Evolutionary conservation across 1,140 invertebrate genomes (phyloP).

Genomic region (Drosophila kanapiae): DNA sequence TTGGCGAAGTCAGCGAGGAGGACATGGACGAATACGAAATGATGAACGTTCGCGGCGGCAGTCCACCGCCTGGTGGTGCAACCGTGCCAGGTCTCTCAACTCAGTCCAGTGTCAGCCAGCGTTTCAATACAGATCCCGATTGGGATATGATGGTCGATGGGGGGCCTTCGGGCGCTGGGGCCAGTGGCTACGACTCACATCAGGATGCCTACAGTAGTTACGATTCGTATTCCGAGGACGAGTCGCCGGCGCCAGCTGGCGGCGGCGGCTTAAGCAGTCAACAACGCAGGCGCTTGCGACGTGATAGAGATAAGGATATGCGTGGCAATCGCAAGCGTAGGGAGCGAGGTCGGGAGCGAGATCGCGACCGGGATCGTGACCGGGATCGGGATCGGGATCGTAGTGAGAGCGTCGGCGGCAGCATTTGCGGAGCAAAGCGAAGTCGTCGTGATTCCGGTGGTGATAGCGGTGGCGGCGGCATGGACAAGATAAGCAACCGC

Average conservation of each 20-base stretch:
- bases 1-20: constrained; percentile 40
- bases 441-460: constrained; percentile 58
- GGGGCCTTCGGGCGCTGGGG: constrained; percentile 21
- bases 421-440: constrained; percentile 60
- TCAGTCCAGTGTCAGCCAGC: constrained; percentile 2
- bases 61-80: constrained; percentile 86
- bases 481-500: constrained; percentile 87
- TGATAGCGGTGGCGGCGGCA: constrained; percentile 86
- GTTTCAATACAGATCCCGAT: constrained; percentile 21
- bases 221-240: constrained; percentile 85
- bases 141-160: constrained; percentile 45
- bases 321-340: constrained; percentile 59
- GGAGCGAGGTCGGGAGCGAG: constrained; percentile 61
- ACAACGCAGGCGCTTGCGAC: constrained; percentile 76
- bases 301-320: constrained; percentile 53
- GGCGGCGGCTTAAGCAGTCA: constrained; percentile 27
- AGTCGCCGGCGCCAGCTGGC: constrained; percentile 74
- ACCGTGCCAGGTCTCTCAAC: constrained; percentile 19
- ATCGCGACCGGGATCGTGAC: constrained; percentile 29
- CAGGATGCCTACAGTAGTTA: constrained; percentile 85
- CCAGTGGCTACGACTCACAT: constrained; percentile 82
- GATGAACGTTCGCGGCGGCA: constrained; percentile 91
- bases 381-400: constrained; percentile 75
- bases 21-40: constrained; percentile 89
- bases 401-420: constrained; percentile 70